Percentiles rank a stretch among this genome's conserved stretches.
Evolutionary conservation across 2,888 invertebrate species (phyloP).

Genomic region (Agrotis exclamationis): DNA sequence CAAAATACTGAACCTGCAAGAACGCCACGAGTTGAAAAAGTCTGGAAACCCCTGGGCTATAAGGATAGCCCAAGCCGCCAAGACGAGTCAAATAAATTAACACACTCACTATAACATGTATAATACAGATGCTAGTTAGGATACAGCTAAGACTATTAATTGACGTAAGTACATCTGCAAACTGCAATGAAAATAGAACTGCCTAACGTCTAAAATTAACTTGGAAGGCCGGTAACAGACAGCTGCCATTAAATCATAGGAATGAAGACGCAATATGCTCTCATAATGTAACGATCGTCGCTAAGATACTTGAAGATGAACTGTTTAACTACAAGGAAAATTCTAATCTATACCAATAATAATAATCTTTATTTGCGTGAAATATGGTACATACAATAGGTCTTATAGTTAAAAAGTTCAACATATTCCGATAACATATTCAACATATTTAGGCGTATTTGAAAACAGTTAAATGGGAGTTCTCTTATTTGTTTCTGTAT

Average conservation of each 20-base stretch:
- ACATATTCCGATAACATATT: no score
- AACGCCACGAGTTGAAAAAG: no score
- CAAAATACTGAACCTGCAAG: no score
- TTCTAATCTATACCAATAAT: no score
- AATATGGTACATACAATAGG: no score
- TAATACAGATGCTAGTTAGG: neutral
- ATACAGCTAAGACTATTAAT: slow-evolving; percentile 8
- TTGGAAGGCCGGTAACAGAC: neutral
- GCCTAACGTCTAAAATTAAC: slow-evolving; percentile 9
- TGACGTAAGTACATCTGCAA: slow-evolving; percentile 12
- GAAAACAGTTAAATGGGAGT: no score
- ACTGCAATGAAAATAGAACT: slow-evolving; percentile 21
- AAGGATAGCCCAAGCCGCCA: no score
- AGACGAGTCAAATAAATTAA: neutral
- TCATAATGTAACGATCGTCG: neutral
- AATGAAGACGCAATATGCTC: neutral
- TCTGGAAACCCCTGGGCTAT: no score
- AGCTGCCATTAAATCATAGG: neutral
- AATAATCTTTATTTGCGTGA: no score
- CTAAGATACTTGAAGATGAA: neutral
- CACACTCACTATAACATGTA: neutral
- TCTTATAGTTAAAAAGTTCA: no score
- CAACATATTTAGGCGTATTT: no score
- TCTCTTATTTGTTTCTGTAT: no score
- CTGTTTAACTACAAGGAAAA: neutral